Evolutionary conservation across 1,140 invertebrate genomes (phyloP).

Genomic region (Carcinoscorpius rotundicauda): DNA sequence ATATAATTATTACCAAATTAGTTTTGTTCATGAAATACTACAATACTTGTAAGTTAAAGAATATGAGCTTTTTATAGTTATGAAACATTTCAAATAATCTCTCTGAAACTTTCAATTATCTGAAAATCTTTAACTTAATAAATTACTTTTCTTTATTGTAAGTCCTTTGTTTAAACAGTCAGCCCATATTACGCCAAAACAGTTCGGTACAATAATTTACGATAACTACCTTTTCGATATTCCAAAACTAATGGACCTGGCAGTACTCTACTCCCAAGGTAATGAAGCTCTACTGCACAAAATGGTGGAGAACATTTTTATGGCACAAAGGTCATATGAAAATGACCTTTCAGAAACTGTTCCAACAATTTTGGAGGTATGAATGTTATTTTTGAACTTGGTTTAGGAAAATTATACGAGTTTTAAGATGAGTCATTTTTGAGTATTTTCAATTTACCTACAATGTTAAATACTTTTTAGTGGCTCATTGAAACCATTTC

Average conservation of each 20-base stretch:
- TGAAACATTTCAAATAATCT: neutral
- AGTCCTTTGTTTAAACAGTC: slow-evolving; percentile 31
- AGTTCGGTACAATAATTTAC: slow-evolving; percentile 56
- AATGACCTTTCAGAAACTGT: slow-evolving; percentile 48
- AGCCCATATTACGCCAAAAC: slow-evolving; percentile 48
- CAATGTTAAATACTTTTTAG: neutral
- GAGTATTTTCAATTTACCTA: slow-evolving; percentile 1
- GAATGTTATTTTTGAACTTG: neutral
- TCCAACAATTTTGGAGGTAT: slow-evolving; percentile 32
- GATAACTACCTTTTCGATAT: slow-evolving; percentile 67
- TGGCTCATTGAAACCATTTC: too few species aligned
- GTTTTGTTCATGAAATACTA: too few species aligned
- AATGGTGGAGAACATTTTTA: slow-evolving; percentile 52
- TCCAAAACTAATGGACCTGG: slow-evolving; percentile 63
- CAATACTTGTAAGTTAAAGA: too few species aligned
- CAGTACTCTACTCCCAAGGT: slow-evolving; percentile 53
- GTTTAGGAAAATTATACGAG: neutral
- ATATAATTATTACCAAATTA: too few species aligned
- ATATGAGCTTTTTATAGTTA: neutral
- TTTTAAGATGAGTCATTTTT: neutral
- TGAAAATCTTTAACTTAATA: neutral
- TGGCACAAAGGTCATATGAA: slow-evolving; percentile 52
- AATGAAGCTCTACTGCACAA: slow-evolving; percentile 47
- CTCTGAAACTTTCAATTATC: neutral
- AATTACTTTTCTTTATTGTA: slow-evolving; percentile 12